These are phyloP conservation scores for Drosophila pseudoobscura DNA, from an alignment of 1,140 invertebrate species.

Conservation along the genomic window DNA sequence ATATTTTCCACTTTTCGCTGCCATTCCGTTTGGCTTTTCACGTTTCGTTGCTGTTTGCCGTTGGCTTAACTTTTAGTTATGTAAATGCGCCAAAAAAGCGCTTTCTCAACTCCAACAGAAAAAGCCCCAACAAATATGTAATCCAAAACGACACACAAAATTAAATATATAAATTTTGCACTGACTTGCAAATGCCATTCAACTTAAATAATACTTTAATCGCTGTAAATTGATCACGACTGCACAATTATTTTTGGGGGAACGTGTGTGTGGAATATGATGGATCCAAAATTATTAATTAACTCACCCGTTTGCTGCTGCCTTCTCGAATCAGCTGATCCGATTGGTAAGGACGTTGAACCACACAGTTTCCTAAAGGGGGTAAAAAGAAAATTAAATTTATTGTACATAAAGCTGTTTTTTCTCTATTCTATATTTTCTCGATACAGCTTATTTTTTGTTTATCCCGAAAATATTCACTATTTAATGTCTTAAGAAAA, in stretches of 20 bases:
- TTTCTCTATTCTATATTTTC: no score
- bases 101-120: conserved; percentile 38
- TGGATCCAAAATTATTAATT: no score
- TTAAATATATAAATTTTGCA: conserved; percentile 27
- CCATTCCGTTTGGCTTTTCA: background rate
- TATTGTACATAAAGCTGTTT: background rate
- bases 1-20: conserved; percentile 23
- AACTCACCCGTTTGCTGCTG: conserved; percentile 88
- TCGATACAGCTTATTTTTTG: no score
- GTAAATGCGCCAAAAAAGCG: conserved; percentile 54
- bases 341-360: conserved; percentile 89
- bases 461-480: no score
- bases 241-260: no score
- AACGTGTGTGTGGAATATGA: no score
- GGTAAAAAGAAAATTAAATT: conserved; percentile 41
- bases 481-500: no score
- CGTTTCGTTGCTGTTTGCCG: conserved; percentile 16
- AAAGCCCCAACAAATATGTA: background rate
- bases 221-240: background rate
- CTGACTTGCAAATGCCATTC: conserved; percentile 1
- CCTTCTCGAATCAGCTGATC: conserved; percentile 90
- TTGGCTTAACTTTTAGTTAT: conserved; percentile 60
- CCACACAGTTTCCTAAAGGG: conserved; percentile 89
- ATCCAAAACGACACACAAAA: background rate
- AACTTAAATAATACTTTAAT: conserved; percentile 1